Percentiles rank a stretch among this genome's conserved stretches.
Evolutionary conservation across 2,113 vertebrate genomes (phyloP).

Genomic region (Falcunculus frontatus): DNA sequence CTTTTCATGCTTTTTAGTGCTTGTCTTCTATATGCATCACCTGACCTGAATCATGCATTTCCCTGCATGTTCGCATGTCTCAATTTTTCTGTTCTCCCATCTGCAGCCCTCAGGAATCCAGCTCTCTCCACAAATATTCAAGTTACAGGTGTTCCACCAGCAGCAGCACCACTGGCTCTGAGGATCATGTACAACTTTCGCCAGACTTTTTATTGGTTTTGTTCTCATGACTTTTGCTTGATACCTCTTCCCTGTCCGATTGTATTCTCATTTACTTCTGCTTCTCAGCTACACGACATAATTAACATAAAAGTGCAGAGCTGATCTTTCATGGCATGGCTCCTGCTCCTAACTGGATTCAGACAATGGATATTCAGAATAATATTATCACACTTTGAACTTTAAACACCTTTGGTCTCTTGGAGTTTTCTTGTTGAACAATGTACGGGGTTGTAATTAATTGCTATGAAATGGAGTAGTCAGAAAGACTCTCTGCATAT

Average conservation of each 20-base stretch:
- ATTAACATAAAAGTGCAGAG: not conserved
- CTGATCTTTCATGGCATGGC: not conserved
- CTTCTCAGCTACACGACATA: not conserved
- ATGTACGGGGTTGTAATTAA: not conserved
- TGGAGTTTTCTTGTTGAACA: not conserved
- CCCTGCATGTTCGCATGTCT: not conserved
- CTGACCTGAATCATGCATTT: not conserved
- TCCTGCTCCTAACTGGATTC: not conserved
- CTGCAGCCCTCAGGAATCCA: not conserved
- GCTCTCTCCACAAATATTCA: not conserved
- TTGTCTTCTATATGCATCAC: not conserved
- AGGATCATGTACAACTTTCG: fast-evolving
- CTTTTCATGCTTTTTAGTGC: not conserved
- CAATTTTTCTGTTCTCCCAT: not conserved
- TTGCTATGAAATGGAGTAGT: not conserved
- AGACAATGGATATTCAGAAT: not conserved
- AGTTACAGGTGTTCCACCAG: not conserved
- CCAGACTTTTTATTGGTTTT: not conserved
- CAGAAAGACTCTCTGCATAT: not conserved
- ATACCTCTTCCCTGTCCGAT: not conserved
- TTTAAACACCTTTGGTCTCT: not conserved
- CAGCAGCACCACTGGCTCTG: not conserved
- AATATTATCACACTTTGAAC: not conserved
- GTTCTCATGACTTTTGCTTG: not conserved
- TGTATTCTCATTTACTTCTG: not conserved